Conservation (phyloP, 2,888 invertebrate species). For the Stenodema calcarata region DNA sequence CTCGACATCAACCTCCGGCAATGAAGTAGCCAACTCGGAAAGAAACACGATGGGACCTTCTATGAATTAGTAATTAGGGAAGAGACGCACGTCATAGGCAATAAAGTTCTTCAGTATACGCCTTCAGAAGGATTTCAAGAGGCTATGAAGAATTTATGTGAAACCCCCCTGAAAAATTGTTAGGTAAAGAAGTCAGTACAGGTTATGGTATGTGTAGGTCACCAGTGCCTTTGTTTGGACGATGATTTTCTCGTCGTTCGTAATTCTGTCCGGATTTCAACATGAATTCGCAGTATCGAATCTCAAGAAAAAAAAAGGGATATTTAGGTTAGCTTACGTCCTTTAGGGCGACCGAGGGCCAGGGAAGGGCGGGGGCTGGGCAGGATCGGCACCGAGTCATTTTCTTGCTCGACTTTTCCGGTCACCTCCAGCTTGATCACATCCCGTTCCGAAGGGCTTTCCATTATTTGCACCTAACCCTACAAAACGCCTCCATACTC, state of each 20-base stretch:
- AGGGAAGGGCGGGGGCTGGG: slow-evolving; percentile 31
- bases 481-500: neutral
- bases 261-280: too few species aligned
- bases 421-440: slow-evolving; percentile 24
- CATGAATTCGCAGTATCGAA: too few species aligned
- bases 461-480: slow-evolving; percentile 2
- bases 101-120: neutral
- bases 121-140: neutral
- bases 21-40: neutral
- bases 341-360: slow-evolving; percentile 36
- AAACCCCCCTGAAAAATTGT: neutral
- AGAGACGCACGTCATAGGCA: neutral
- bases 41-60: neutral
- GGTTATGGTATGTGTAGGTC: neutral
- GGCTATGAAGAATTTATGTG: neutral
- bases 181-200: neutral
- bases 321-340: slow-evolving; percentile 20
- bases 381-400: slow-evolving; percentile 20
- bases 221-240: too few species aligned
- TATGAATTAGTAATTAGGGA: neutral
- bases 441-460: neutral
- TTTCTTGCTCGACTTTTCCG: slow-evolving; percentile 22
- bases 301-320: too few species aligned
- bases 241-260: too few species aligned
- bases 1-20: too few species aligned